Base-by-base conservation (phyloP, 2,888 invertebrate genomes). In the Orchesella flavescens region DNA sequence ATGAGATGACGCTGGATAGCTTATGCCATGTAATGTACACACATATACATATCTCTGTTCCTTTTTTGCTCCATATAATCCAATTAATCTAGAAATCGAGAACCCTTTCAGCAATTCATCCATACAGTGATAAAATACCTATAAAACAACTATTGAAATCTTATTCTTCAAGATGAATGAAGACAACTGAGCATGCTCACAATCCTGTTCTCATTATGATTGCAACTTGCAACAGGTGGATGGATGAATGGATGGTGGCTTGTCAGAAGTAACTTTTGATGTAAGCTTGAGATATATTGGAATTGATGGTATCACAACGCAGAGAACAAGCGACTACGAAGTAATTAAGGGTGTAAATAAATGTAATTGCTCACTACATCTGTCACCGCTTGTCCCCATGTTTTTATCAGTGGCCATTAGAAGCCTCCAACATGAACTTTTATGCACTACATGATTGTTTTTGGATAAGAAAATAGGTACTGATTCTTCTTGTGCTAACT, bases 271-370 rank as follows among this genome's bases (percentile, higher is more conserved):
- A 77, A n/a, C 21, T 69, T 69, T 53, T 46, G 17, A 46, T 76
- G 66, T 21, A 43, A 68, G 59, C 19, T 59, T 59, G 77, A 78
- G 43, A 43, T 61, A 68, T 80, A 66, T 73, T 79, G 66, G 73
- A 68, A 43, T 73, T 66, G 80, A 80, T 80, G 73, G 15, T 80
- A 80, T 80, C 80, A 34, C 73, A 73, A 23, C 44, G n/a, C 24
- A 53, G 19, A 3, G 66, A 7, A 80, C 80, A 80, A 59, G 80
- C 66, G 65, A 44, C 57, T 21, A 44, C 57, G 66, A 57, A 7
- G 66, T 73, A 73, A 80, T 80, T 80, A 80, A 72, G 73, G 73
- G 80, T 73, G 80, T 73, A 73, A 80, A 68, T 80, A 80, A 66
- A 80, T 73, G 73, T 80, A 73, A 80, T 80, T 73, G 78, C 61